Evolutionary conservation across 2,113 vertebrate species (phyloP).

Genomic region (Calonectris borealis): DNA sequence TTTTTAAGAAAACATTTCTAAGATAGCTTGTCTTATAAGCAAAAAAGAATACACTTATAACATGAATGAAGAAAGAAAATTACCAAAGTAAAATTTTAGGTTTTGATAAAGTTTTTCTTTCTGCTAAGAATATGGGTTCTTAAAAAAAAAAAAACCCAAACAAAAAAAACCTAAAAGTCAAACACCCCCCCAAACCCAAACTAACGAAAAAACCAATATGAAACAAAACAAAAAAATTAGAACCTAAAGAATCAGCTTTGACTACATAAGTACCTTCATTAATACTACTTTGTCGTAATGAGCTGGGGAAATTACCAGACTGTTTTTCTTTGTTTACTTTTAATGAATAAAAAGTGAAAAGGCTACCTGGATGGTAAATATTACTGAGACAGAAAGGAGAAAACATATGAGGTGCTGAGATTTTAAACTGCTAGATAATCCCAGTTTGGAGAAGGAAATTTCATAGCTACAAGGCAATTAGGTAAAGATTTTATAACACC

Average conservation of each 20-base stretch:
- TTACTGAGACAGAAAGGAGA: neutral
- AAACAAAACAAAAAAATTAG: neutral
- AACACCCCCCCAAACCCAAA: neutral
- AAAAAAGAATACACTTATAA: neutral
- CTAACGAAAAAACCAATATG: neutral
- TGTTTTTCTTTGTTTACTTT: neutral
- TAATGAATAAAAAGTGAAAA: neutral
- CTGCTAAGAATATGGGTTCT: neutral
- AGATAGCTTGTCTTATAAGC: neutral
- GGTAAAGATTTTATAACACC: neutral
- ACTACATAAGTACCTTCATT: neutral
- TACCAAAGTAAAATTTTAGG: neutral
- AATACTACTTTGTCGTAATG: neutral
- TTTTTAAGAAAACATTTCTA: neutral
- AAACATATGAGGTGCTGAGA: neutral
- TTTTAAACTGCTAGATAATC: neutral
- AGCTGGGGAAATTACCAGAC: neutral
- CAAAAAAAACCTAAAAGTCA: neutral
- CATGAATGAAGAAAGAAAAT: neutral
- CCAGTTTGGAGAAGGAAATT: neutral
- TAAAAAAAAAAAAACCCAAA: neutral
- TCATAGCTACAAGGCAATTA: neutral
- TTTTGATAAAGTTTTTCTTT: neutral
- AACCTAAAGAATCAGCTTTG: neutral
- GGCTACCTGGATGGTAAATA: neutral